Evolutionary conservation across 1,140 invertebrate species (phyloP), one percentile per base, ranked within the genome.

Genomic region (Diabrotica virgifera): DNA sequence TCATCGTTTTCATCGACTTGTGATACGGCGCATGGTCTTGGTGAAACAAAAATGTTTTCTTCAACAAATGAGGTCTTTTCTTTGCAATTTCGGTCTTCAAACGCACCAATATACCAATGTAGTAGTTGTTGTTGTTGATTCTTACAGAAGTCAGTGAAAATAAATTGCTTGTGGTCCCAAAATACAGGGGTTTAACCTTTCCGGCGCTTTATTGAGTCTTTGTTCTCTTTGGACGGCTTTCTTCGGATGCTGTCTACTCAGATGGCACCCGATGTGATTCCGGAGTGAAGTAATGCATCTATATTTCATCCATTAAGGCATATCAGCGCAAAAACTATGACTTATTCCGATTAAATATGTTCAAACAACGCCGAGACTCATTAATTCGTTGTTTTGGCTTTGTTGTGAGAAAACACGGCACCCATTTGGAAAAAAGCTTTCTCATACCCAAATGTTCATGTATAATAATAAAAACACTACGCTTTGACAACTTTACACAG

Each of bases 71-170:
- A 67, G 72, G 58, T 64, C 72, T 61, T 71, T 71, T 77, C 71
- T 70, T 59, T 66, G 61, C 58, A 72, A 72, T 64, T 72, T 72
- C 62, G 38, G 12, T 59, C 63, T 75, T 76, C 72, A 79, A 46
- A 46, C 11, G 74, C 78, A 68, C 66, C 67, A 72, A 70, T 63
- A 70, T 67, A 69, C 70, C 68, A 68, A 75, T 65, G 68, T 68
- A 75, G 57, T 73, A 72, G 74, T 70, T 64, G 67, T 80, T 70
- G 80, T 81, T 72, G 77, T 76, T 72, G 75, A 74, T 72, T 71
- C 76, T 71, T 78, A 73, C 78, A 83, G 78, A 75, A 82, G 76
- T 59, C 13, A 36, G 24, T 36, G 13, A 35, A 55, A 55, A 55
- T 55, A 14, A 14, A 46, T 46, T 8, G 4, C 40, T 0, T n/a